Evolutionary conservation across 2,113 vertebrate genomes (phyloP), one percentile per base, ranked within the genome.

Genomic region (Tichodroma muraria): DNA sequence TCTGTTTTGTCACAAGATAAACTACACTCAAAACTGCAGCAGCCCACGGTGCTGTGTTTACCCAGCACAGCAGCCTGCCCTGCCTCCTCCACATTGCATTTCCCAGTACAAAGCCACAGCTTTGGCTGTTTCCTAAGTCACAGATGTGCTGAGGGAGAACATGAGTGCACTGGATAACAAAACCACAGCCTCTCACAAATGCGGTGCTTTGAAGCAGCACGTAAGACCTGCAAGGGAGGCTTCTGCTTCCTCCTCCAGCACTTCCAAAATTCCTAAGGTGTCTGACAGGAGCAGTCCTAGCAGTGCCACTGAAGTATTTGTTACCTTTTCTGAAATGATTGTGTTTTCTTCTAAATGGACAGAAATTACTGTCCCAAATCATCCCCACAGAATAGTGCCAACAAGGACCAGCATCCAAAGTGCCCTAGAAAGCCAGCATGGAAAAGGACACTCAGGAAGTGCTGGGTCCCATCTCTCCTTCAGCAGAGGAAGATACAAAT

Each of bases 141-240:
- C 63, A 75, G 50, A 72, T 23, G 37, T 27, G 49, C 70, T 72
- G 73, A 53, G 56, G 69, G 35, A 85, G 56, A 76, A 50, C 1
- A 23, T 0, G 0, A 40, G 44, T 3, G 15, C 31, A 25, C 0
- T 9, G 31, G 57, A 28, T 35, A 79, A 81, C 65, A 80, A 56
- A 77, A 30, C 11, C 47, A 15, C 54, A 64, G 63, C 33, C 66
- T 47, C 56, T 69, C 25, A 8, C 9, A 5, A 45, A 7, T 1
- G 20, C 49, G 25, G 4, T 0, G 4, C 76, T 59, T 28, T 42
- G 63, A 77, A 80, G 44, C 3, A 5, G 44, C 31, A 42, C 11
- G 0, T 2, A 11, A 47, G 27, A 59, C 49, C 28, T 57, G 24
- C n/a, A 52, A 47, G 50, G 61, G 47, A 65, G 15, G 8, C 7